These are phyloP conservation scores for Callimorpha dominula DNA, from an alignment of 2,888 invertebrate species.

Conservation along the genomic window DNA sequence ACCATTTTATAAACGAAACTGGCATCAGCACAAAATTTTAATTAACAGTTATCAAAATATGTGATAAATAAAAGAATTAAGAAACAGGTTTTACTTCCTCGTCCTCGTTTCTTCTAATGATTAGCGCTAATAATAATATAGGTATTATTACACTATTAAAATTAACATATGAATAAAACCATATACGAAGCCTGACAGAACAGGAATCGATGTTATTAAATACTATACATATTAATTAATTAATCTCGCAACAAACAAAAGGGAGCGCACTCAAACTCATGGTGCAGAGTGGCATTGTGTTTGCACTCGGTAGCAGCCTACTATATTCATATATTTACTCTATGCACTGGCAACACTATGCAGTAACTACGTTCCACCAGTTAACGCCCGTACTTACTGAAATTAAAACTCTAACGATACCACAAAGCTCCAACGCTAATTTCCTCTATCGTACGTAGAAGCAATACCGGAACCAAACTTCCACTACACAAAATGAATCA, in stretches of 20 bases:
- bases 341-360: constrained; percentile 56
- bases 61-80: too few relatives aligned
- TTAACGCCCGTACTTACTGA: constrained; percentile 66
- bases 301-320: constrained; percentile 37
- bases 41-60: too few relatives aligned
- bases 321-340: constrained; percentile 59
- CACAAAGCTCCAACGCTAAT: constrained; percentile 59
- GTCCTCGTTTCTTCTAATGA: too few relatives aligned
- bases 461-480: constrained; percentile 35
- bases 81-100: too few relatives aligned
- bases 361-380: constrained; percentile 54
- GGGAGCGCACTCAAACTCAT: constrained; percentile 21
- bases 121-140: too few relatives aligned
- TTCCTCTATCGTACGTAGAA: constrained; percentile 48
- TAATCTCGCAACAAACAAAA: constrained; percentile 50
- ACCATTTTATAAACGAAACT: too few relatives aligned
- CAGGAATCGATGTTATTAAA: constrained; percentile 32
- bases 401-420: constrained; percentile 74
- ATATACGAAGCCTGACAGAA: not conserved
- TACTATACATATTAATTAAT: constrained; percentile 57
- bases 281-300: constrained; percentile 49
- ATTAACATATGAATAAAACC: not conserved
- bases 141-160: not conserved
- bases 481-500: constrained; percentile 38
- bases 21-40: too few relatives aligned